Evolutionary conservation across 30 jellyfish, hydroid and myxozoan genomes (phyloP).

Genomic region (Haliclystus octoradiatus): DNA sequence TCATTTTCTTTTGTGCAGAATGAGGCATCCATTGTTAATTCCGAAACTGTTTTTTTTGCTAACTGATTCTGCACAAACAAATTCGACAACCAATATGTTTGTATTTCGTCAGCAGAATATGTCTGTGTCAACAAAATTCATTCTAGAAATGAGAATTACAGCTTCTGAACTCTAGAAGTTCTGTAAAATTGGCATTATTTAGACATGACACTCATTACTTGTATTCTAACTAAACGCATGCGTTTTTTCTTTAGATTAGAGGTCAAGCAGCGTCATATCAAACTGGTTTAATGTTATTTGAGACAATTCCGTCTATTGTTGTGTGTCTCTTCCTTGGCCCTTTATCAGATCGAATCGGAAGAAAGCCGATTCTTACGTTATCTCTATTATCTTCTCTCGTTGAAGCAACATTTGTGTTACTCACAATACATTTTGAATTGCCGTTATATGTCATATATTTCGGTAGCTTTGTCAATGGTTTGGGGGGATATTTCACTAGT

Average conservation of each 20-base stretch:
- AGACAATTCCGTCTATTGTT: slow-evolving; percentile 36
- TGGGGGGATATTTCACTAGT: slow-evolving; percentile 72
- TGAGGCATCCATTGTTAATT: no score
- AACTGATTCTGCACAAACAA: no score
- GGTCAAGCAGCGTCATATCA: slow-evolving; percentile 24
- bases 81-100: no score
- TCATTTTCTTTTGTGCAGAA: no score
- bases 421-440: slow-evolving; percentile 28
- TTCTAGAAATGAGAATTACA: no score
- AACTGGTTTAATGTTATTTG: slow-evolving; percentile 22
- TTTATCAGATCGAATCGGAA: slow-evolving; percentile 71
- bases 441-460: slow-evolving; percentile 34
- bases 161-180: no score
- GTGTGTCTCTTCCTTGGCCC: slow-evolving; percentile 47
- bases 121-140: no score
- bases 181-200: no score
- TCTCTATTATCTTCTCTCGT: slow-evolving; percentile 22
- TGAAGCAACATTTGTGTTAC: slow-evolving; percentile 18
- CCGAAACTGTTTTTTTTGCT: no score
- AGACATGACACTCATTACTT: no score
- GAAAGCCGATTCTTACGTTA: slow-evolving; percentile 40
- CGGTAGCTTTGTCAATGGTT: slow-evolving; percentile 45
- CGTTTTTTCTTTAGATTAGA: slow-evolving; percentile 28
- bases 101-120: no score
- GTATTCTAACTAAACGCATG: no score